A percentile compares a stretch with the other conserved stretches of the same genome.
Evolutionary conservation across 2,113 vertebrate genomes (phyloP).

Genomic region (Zapus hudsonius): DNA sequence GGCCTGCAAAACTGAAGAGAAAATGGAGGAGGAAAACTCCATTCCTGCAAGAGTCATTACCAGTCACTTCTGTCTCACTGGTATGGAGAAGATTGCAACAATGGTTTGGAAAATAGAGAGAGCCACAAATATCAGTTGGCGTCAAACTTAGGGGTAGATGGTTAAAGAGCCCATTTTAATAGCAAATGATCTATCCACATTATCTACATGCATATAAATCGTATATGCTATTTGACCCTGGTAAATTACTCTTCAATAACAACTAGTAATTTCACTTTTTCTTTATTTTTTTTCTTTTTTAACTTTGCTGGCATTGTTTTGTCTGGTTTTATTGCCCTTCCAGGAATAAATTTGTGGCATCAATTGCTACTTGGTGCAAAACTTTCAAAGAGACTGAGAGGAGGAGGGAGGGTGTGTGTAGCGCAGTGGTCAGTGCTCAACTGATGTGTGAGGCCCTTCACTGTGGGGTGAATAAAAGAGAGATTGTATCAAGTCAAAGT

Average conservation of each 20-base stretch:
- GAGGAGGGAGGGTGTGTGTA: neutral
- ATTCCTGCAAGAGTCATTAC: neutral
- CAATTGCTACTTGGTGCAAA: conserved; percentile 16
- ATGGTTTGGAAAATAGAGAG: neutral
- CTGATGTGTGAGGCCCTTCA: neutral
- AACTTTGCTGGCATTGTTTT: conserved; percentile 22
- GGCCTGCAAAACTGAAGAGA: neutral
- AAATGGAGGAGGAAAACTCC: neutral
- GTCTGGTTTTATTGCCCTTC: conserved; percentile 37
- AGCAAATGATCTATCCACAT: neutral
- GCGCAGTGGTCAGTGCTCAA: neutral
- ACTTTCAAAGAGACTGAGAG: conserved; percentile 10
- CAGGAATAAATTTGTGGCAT: conserved; percentile 29
- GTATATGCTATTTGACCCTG: neutral
- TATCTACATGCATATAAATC: neutral
- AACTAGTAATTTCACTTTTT: neutral
- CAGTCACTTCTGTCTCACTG: conserved; percentile 12
- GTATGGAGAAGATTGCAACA: neutral
- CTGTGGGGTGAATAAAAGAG: neutral
- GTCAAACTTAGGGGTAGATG: conserved; percentile 8
- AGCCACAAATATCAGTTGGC: neutral
- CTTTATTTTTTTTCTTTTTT: too few species aligned
- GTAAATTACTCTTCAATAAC: conserved; percentile 58
- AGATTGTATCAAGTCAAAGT: neutral
- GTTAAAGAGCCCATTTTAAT: conserved; percentile 30